A percentile compares a stretch with the other conserved stretches of the same genome.
Conservation (phyloP, 1,140 invertebrate species). For the Atta texana region DNA sequence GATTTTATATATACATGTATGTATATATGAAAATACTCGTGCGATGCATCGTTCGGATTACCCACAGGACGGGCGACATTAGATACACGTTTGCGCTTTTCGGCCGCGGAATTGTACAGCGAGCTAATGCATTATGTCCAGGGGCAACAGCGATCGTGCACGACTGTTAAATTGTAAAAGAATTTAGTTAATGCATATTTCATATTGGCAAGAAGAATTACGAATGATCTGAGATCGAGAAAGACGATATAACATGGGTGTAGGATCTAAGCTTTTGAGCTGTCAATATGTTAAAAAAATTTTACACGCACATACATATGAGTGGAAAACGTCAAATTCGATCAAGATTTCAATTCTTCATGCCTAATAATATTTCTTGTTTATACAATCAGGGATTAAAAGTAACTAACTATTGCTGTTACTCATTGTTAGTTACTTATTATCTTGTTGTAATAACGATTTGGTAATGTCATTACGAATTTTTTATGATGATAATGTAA, state of each 20-base stretch:
- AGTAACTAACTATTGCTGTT: too few species aligned
- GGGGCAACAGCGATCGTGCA: not conserved
- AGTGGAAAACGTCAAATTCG: too few species aligned
- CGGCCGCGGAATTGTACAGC: conserved; percentile 46
- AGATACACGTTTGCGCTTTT: conserved; percentile 52
- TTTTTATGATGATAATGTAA: too few species aligned
- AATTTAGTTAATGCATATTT: conserved; percentile 2
- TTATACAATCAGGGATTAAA: too few species aligned
- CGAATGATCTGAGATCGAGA: not conserved
- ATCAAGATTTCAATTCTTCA: too few species aligned
- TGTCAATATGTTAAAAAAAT: not conserved
- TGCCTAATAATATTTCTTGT: too few species aligned
- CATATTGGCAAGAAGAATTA: not conserved
- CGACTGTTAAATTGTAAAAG: conserved; percentile 21
- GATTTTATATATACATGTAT: not conserved
- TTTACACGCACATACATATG: not conserved
- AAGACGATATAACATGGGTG: not conserved
- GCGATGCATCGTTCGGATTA: conserved; percentile 69
- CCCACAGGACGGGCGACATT: conserved; percentile 26
- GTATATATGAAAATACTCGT: conserved; percentile 66
- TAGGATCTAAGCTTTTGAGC: not conserved
- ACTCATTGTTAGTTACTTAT: too few species aligned
- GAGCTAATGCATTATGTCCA: conserved; percentile 42
- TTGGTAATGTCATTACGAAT: too few species aligned
- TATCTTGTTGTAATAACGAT: too few species aligned